Base-by-base conservation (phyloP, 2,797 vertebrate species). In the Falco biarmicus region DNA sequence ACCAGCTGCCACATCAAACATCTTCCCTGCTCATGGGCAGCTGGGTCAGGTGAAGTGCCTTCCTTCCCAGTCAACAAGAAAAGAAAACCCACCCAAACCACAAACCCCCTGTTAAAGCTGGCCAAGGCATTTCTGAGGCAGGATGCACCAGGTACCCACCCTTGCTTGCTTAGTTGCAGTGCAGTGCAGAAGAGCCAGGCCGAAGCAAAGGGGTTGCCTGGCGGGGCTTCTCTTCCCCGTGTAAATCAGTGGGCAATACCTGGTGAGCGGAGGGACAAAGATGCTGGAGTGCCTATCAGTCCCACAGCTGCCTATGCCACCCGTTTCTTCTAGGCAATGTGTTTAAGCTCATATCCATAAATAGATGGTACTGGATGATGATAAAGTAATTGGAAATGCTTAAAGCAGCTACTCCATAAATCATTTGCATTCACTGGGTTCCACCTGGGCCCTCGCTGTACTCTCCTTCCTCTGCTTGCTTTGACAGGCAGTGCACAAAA, bases 321-420 rank as follows among this genome's bases (percentile, higher is more conserved):
- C 48, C 22, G 0, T 71, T 87, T 95, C 75, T 94, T 80, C 45
- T 68, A 91, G 37, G 80, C 64, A 83, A 60, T 13, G 28, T 86
- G 25, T 83, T 91, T 69, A 93, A 89, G 71, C 84, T 84, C 84
- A 76, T 64, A 37, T 57, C 76, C 92, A 70, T 83, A 75, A 90
- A 92, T 17, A 93, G 81, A 56, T 2, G 13, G 64, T 69, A 54
- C 57, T 82, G 43, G 70, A 71, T 94, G 68, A 87, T 64, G 71
- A 79, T 0, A 87, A 85, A 90, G 71, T 87, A 96, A 93, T 92
- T 75, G 4, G 29, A 94, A 94, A 89, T 75, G 61, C 82, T 92
- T 87, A 89, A 92, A 91, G 82, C 89, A 92, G 82, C 84, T 92
- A 77, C 37, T 93, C 79, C 61, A 90, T 83, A 92, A 92, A 93